Evolutionary conservation across 2,888 invertebrate species (phyloP), one percentile per base, ranked within the genome.

Genomic region (Portevinia maculata): DNA sequence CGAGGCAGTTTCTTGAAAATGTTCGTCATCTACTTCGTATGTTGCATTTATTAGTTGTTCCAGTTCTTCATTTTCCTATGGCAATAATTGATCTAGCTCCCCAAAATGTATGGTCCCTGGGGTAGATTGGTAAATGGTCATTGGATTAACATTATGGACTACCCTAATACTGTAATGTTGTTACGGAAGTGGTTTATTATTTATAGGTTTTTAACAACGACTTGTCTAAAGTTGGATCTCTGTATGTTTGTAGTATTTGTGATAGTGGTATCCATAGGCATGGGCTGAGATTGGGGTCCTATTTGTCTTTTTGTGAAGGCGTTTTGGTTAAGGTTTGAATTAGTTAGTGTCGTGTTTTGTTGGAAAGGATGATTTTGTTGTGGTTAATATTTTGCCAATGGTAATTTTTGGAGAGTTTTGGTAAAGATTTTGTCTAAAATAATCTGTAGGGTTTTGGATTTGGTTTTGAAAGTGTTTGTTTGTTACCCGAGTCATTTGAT

Each of bases 1-100:
- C n/a, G n/a, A n/a, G n/a, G n/a, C n/a, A n/a, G n/a, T n/a, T n/a
- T n/a, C n/a, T n/a, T n/a, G n/a, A n/a, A n/a, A n/a, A n/a, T n/a
- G n/a, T n/a, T n/a, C n/a, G n/a, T n/a, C n/a, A n/a, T n/a, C n/a
- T n/a, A n/a, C n/a, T n/a, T n/a, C n/a, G n/a, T n/a, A n/a, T n/a
- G n/a, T n/a, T n/a, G 39, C 39, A 15, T 39, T 39, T 15, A 39
- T 39, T 39, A 39, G 15, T 39, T 39, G 39, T 7, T 39, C 39
- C 1, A 39, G 39, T 5, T 39, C 15, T 39, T 13, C 0, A 39
- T 39, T 39, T 39, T 39, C 39, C 15, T 39, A 7, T 39, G 39
- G 15, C 1, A 39, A 8, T 13, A 39, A 39, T 39, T 39, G 15
- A 15, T 39, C 13, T 39, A 39, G 8, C 15, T 39, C 39, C 5